These are phyloP conservation scores for Heliconius himera DNA, from an alignment of 1,140 invertebrate genomes.

Conservation along the genomic window DNA sequence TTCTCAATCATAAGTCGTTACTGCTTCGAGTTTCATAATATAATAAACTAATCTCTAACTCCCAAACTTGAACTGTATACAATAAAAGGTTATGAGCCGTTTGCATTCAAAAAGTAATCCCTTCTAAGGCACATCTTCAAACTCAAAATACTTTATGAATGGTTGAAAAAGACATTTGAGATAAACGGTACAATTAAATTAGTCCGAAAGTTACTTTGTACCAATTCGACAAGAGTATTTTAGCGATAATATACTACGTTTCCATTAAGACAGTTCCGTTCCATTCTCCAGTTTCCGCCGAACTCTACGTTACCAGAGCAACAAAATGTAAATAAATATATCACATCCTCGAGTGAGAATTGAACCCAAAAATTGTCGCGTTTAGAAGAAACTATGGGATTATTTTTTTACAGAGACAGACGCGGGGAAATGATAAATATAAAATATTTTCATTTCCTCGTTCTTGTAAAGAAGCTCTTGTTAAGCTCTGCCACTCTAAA, in stretches of 20 bases:
- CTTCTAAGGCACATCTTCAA: conserved; percentile 7
- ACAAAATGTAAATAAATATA: too few species aligned
- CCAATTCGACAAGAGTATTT: conserved; percentile 25
- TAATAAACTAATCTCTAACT: neutral
- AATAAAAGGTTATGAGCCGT: neutral
- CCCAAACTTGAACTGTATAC: neutral
- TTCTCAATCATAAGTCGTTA: too few species aligned
- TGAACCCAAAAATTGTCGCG: neutral
- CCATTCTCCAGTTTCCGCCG: too few species aligned
- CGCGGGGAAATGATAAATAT: conserved; percentile 51
- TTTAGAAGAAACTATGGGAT: too few species aligned
- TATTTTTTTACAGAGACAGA: too few species aligned
- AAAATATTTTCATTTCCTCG: too few species aligned
- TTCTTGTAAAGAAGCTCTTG: conserved; percentile 86
- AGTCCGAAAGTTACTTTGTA: conserved; percentile 23
- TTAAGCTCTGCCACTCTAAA: too few species aligned
- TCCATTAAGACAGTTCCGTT: too few species aligned
- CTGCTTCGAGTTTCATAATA: too few species aligned
- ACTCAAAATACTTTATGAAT: conserved; percentile 9
- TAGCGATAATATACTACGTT: too few species aligned
- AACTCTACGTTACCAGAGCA: too few species aligned
- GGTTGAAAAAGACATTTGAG: conserved; percentile 11
- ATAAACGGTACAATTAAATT: conserved; percentile 28
- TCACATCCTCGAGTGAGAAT: too few species aligned
- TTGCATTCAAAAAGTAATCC: neutral